Evolutionary conservation across 2,113 vertebrate genomes (phyloP).

Genomic region (Onychorhynchus coronatus): DNA sequence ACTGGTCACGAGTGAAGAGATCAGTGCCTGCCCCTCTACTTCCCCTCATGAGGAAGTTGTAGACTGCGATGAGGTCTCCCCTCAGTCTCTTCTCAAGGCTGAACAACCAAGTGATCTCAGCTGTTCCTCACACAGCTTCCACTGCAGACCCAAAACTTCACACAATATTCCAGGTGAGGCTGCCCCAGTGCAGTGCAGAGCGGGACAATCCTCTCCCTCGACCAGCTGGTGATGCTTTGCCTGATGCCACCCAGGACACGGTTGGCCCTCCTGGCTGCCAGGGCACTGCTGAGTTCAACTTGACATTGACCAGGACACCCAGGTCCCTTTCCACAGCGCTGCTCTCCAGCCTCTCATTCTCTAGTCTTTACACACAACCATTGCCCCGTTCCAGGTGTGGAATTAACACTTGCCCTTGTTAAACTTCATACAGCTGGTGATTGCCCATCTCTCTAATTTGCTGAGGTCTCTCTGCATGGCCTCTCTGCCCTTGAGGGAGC

Average conservation of each 20-base stretch:
- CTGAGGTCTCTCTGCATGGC: not conserved
- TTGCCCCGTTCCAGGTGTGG: not conserved
- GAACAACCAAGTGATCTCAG: too few relatives aligned
- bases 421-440: not conserved
- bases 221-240: not conserved
- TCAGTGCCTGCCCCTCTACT: not conserved
- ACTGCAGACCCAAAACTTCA: not conserved
- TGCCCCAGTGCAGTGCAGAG: not conserved
- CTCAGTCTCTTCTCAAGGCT: too few relatives aligned
- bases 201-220: not conserved
- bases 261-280: not conserved
- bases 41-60: too few relatives aligned
- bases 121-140: too few relatives aligned
- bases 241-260: not conserved
- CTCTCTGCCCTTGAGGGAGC: not conserved
- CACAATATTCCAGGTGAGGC: not conserved
- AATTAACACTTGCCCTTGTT: not conserved
- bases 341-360: not conserved
- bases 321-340: not conserved
- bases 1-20: not conserved
- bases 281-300: not conserved
- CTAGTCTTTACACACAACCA: not conserved
- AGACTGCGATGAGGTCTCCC: too few relatives aligned
- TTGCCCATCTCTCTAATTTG: not conserved
- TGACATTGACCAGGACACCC: not conserved